Base-by-base conservation (phyloP, 1,140 invertebrate species). In the Bombyx mori region DNA sequence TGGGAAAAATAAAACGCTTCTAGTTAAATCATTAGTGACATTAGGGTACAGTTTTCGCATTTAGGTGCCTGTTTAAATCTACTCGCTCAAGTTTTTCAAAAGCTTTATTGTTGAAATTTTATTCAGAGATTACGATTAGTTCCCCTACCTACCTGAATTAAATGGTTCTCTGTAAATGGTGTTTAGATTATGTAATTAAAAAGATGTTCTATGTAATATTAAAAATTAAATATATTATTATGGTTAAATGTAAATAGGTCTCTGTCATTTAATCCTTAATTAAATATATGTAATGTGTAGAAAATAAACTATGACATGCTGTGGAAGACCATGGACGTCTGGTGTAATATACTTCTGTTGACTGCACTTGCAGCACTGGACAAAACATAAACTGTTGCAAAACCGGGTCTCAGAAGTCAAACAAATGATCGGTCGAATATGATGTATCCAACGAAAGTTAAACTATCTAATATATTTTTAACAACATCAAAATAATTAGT, bases 1-100 rank as follows among this genome's bases (percentile, higher is more conserved):
- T 79, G 83, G 83, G 82, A 82, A 86, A 86, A 71, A 74, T 76
- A 71, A 85, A 86, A 85, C 82, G 83, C 83, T 86, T 85, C 66
- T 86, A 86, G 80, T 66, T 71, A 77, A 69, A 65, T 80, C 76
- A 71, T 80, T 79, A 80, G 75, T 76, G 73, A 71, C 65, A 69
- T 68, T 79, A 6, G 73, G 77, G 75, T 75, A 73, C 69, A 65
- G 69, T 63, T 63, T 68, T 72, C 67, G 78, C 79, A 71, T 78
- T 18, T 80, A 75, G 75, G 76, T 77, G 74, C 76, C 79, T 67
- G 70, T 80, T 81, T 60, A 66, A 77, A 63, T 82, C 74, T 83
- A 82, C 26, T 35, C 75, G 83, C 81, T 85, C 81, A 84, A 85
- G 64, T 82, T 85, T 78, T 69, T 77, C 12, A 73, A 82, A 80